Evolutionary conservation across 1,140 invertebrate species (phyloP), one percentile per base, ranked within the genome.

Genomic region (Drosophila yakuba): DNA sequence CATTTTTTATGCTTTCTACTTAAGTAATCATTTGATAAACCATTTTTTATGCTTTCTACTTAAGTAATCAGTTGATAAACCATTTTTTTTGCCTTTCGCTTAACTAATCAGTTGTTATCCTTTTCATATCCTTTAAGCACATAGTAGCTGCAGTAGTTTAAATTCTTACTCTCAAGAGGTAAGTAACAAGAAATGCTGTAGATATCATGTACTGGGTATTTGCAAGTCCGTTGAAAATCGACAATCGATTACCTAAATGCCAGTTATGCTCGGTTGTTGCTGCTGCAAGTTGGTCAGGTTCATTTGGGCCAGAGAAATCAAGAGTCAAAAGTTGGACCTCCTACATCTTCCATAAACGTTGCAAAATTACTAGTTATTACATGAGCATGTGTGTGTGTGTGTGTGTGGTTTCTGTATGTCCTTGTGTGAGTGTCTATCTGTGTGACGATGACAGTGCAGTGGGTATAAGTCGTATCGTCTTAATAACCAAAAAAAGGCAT

Each of bases 401-500:
- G 15, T 32, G 25, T n/a, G 28, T 51, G 25, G 32, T 17, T 7
- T 3, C 14, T 10, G 7, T 3, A 10, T 55, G 57, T 23, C 58
- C 58, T 36, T 55, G 45, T 43, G 20, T 25, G 41, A 3, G 45
- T 52, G 39, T 38, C 36, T 32, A 32, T 25, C 39, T 38, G 60
- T 73, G 64, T 81, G 78, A 45, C 50, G 79, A 71, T 61, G 78
- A 78, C 72, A 64, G 38, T 54, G 50, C 74, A 64, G 48, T 61
- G 54, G 36, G 23, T 54, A 54, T 57, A 50, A 66, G 69, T 59
- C 75, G 58, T 88, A 88, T 78, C 77, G 84, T 83, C 83, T 88
- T 88, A 88, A 88, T 88, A 88, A 88, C 84, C 83, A 83, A 88
- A 82, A 89, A 88, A 89, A 83, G 71, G 71, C 85, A 88, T 86